Percentiles rank a stretch among this genome's conserved stretches.
Conservation (phyloP, 2,888 invertebrate genomes). For the Lepidonotus clava region DNA sequence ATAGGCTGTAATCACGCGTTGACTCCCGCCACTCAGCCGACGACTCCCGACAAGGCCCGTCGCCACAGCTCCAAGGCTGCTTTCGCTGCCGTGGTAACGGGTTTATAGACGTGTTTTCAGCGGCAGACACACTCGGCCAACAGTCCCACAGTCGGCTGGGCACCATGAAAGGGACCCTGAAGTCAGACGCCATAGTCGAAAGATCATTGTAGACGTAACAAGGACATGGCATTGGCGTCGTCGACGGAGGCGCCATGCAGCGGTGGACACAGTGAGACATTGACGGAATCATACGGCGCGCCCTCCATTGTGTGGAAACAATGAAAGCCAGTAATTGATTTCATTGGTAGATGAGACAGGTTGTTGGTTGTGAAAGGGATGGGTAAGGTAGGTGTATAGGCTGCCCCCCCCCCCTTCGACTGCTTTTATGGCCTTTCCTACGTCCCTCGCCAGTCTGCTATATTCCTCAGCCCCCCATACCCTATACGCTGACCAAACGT, state of each 20-base stretch:
- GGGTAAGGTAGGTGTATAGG: background rate
- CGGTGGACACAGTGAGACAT: too few relatives aligned
- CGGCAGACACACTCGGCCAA: background rate
- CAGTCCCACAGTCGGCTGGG: background rate
- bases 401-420: background rate
- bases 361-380: background rate
- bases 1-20: conserved; percentile 11
- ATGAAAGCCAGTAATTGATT: conserved; percentile 9
- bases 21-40: too few relatives aligned
- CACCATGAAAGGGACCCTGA: background rate
- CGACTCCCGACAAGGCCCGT: too few relatives aligned
- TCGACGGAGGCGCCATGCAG: too few relatives aligned
- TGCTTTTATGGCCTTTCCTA: background rate
- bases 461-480: too few relatives aligned
- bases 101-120: background rate
- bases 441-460: too few relatives aligned
- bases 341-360: background rate
- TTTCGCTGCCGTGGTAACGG: background rate
- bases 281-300: background rate
- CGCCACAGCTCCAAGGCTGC: too few relatives aligned
- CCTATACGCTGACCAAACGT: too few relatives aligned
- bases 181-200: conserved; percentile 1
- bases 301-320: background rate
- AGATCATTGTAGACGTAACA: conserved; percentile 27
- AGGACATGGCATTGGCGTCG: background rate